phyloP scores from a whole-genome alignment of 2,888 invertebrate genomes.

The Amiota communis region DNA sequence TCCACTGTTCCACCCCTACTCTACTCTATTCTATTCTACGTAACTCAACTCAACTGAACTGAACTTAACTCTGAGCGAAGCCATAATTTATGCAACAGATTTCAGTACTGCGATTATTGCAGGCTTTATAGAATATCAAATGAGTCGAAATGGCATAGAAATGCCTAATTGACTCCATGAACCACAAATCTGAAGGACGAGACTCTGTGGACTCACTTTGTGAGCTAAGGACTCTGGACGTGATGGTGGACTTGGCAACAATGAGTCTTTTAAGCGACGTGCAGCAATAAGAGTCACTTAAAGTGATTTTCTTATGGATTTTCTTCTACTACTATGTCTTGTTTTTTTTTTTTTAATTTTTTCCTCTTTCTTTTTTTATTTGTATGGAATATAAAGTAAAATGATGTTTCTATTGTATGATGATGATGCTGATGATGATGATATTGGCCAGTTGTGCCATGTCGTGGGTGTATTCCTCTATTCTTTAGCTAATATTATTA shows the following conservation, averaged over 20 bases:
- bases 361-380: not conserved
- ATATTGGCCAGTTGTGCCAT: no score
- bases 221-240: not conserved
- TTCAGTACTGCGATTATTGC: conserved; percentile 14
- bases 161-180: conserved; percentile 13
- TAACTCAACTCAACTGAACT: no score
- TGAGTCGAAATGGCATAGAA: conserved; percentile 13
- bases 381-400: no score
- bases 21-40: no score
- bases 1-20: no score
- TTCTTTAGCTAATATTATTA: conserved; percentile 39
- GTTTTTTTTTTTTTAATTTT: not conserved
- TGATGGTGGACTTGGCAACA: not conserved
- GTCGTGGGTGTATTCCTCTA: not conserved
- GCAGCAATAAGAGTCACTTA: no score
- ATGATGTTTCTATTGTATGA: no score
- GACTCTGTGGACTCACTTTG: no score
- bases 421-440: no score
- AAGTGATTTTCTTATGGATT: no score
- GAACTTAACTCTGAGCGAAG: no score
- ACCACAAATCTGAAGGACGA: not conserved
- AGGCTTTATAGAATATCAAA: conserved; percentile 14
- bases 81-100: conserved; percentile 28
- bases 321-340: not conserved
- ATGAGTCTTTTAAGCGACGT: not conserved